A percentile compares a stretch with the other conserved stretches of the same genome.
phyloP scores from a whole-genome alignment of 2,113 vertebrate genomes.

The Thermophis baileyi region DNA sequence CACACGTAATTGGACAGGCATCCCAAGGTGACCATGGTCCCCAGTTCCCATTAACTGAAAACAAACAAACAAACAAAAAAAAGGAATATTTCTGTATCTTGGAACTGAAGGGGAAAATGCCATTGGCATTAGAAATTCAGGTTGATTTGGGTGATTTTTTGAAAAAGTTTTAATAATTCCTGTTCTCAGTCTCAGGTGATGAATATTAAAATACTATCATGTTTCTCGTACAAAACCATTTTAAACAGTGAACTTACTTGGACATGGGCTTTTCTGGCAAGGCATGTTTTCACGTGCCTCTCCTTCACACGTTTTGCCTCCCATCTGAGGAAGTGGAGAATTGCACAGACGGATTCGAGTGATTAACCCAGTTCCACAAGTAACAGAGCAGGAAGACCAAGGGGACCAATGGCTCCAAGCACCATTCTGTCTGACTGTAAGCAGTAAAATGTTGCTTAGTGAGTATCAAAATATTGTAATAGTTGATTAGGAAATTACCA shows the following conservation, averaged over 20 bases:
- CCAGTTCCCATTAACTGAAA: constrained; percentile 91
- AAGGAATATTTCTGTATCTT: not conserved
- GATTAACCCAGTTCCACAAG: constrained; percentile 88
- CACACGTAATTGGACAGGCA: constrained; percentile 88
- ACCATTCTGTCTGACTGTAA: constrained; percentile 93
- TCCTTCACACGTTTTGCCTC: constrained; percentile 87
- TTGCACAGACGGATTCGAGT: constrained; percentile 98
- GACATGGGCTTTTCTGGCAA: constrained; percentile 85
- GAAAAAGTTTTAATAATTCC: not conserved
- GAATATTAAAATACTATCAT: not conserved
- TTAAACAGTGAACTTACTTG: constrained; percentile 75
- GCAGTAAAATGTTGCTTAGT: not conserved
- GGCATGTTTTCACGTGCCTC: constrained; percentile 88
- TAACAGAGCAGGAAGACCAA: constrained; percentile 96
- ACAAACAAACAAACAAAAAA: not conserved
- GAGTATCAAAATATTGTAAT: rapidly evolving
- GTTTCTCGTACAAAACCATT: not conserved
- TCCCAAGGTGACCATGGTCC: constrained; percentile 96
- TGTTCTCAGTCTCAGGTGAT: not conserved
- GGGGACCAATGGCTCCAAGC: constrained; percentile 99
- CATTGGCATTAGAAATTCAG: not conserved
- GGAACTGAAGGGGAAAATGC: not conserved
- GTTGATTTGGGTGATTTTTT: not conserved
- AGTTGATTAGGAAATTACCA: not conserved
- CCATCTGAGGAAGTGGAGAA: constrained; percentile 96